Percentiles rank a stretch among this genome's conserved stretches.
These are phyloP conservation scores for Gymnoscelis rufifasciata DNA, from an alignment of 2,888 invertebrate species.

Conservation along the genomic window DNA sequence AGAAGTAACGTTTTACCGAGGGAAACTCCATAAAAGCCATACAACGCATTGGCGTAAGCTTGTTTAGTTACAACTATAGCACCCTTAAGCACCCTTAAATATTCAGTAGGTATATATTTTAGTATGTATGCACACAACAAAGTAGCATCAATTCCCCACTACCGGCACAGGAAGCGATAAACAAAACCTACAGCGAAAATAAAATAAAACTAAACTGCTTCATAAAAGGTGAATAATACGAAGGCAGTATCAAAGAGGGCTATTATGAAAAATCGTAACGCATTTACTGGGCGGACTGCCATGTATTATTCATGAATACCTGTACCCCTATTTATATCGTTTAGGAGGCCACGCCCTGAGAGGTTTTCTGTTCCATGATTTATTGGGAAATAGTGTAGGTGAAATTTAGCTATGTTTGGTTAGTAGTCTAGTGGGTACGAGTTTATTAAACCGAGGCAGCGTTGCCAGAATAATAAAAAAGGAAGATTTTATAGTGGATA, in stretches of 20 bases:
- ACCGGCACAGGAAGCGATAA: not conserved
- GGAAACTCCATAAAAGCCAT: too few relatives aligned
- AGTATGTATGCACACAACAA: not conserved
- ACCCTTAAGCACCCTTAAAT: too few relatives aligned
- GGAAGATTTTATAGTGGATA: too few relatives aligned
- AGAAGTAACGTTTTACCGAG: too few relatives aligned
- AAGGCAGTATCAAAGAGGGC: slow-evolving; percentile 61
- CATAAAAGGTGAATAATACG: slow-evolving; percentile 53
- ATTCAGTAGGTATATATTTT: too few relatives aligned
- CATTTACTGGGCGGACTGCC: slow-evolving; percentile 69
- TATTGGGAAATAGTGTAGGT: slow-evolving; percentile 7
- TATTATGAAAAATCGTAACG: slow-evolving; percentile 79
- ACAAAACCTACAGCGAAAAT: slow-evolving; percentile 26
- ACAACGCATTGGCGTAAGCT: too few relatives aligned
- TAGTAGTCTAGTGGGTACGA: too few relatives aligned
- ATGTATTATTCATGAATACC: slow-evolving; percentile 72
- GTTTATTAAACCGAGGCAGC: too few relatives aligned
- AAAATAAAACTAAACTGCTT: slow-evolving; percentile 62
- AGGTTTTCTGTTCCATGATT: slow-evolving; percentile 17
- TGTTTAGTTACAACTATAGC: too few relatives aligned
- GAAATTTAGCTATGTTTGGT: too few relatives aligned
- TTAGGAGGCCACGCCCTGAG: slow-evolving; percentile 31
- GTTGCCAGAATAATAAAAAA: too few relatives aligned
- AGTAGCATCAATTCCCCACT: not conserved
- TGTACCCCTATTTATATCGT: slow-evolving; percentile 38